Evolutionary conservation across 2,797 vertebrate species (phyloP), one percentile per base, ranked within the genome.

Genomic region (Malacoctenus gilli): DNA sequence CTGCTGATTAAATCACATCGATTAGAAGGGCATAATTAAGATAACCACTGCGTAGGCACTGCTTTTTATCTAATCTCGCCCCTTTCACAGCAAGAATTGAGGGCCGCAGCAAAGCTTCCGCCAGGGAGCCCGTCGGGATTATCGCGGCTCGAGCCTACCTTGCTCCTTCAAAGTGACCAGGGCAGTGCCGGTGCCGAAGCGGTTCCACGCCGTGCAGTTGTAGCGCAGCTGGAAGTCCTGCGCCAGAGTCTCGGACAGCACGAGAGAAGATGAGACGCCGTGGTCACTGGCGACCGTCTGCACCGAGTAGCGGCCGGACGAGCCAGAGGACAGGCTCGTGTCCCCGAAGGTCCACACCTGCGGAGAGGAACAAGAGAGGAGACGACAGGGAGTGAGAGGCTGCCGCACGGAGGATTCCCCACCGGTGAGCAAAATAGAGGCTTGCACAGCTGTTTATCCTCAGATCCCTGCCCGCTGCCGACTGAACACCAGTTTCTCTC

Each of bases 291-390:
- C 83, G 2, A 94, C 92, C 0, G 93, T 94, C 89, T 95, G 93
- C 68, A 97, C 94, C 0, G 94, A 92, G 82, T 93, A 95, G 14
- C 94, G 93, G 2, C 93, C 94, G 1, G 76, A 89, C 0, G 94
- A 86, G 0, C 95, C 95, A 0, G 91, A 87, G 1, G 91, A 93
- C 55, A 97, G 86, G 22, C 73, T 92, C 68, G 84, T 82, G 40
- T 95, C 94, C 4, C 93, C 94, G 71, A 95, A 97, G 11, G 92
- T 91, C 95, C 95, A 97, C 39, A 94, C 92, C 95, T 97, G 77
- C 32, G 12, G 54, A 68, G 62, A 59, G 42, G 38, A 32, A 21
- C 38, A 20, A 54, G 38, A 43, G 40, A 23, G 46, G 2, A 61
- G 38, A 47, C 35, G 58, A 51, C 6, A 30, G 47, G 60, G 32